A percentile compares a stretch with the other conserved stretches of the same genome.
These are phyloP conservation scores for Benitochromis conjunctus DNA, from an alignment of 2,113 vertebrate species.

Conservation along the genomic window DNA sequence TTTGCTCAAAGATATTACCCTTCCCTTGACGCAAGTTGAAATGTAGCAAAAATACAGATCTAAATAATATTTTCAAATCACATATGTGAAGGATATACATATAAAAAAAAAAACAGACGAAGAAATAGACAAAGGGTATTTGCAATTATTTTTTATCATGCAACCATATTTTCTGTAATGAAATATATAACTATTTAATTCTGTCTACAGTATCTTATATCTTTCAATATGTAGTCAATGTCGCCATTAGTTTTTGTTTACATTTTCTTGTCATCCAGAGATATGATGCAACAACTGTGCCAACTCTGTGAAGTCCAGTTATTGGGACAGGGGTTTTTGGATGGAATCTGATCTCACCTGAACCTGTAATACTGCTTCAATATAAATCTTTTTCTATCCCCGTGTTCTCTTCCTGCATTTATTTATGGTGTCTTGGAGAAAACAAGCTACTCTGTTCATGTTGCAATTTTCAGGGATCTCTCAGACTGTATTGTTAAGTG, in stretches of 20 bases:
- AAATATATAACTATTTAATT: constrained; percentile 41
- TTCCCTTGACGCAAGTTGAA: constrained; percentile 36
- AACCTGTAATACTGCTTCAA: constrained; percentile 55
- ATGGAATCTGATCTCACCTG: constrained; percentile 46
- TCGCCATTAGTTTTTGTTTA: constrained; percentile 13
- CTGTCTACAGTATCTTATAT: constrained; percentile 18
- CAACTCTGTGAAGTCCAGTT: constrained; percentile 43
- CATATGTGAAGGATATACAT: constrained; percentile 22
- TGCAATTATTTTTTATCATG: constrained; percentile 48
- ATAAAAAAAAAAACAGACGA: neutral
- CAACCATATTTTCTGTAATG: constrained; percentile 54
- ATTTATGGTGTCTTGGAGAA: constrained; percentile 27
- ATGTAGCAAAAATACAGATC: constrained; percentile 61
- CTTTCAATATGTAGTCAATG: constrained; percentile 18
- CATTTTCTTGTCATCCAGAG: constrained; percentile 32
- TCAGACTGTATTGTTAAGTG: constrained; percentile 56
- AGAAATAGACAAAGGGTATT: constrained; percentile 28
- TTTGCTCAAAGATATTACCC: constrained; percentile 49
- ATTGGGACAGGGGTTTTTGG: constrained; percentile 33
- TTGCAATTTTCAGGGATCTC: constrained; percentile 67
- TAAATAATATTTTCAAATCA: constrained; percentile 38
- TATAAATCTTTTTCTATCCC: constrained; percentile 50
- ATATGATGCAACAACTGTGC: constrained; percentile 63
- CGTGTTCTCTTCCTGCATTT: constrained; percentile 43
- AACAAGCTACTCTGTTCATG: constrained; percentile 40